phyloP scores from a whole-genome alignment of 2,888 invertebrate species.

The Drosophila birchii region DNA sequence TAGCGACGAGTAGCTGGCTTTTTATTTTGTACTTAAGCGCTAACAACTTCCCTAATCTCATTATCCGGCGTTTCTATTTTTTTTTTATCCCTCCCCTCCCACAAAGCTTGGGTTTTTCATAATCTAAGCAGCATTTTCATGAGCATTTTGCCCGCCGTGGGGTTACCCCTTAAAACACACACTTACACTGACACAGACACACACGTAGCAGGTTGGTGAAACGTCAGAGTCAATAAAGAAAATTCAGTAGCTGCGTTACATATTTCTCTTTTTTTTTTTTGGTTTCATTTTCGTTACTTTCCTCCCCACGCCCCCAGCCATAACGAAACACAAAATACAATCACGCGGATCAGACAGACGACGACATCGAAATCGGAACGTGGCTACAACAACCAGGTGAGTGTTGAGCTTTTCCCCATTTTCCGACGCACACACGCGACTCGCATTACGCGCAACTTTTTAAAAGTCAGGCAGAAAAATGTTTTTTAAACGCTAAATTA shows the following conservation, averaged over 20 bases:
- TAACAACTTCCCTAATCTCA: conserved; percentile 44
- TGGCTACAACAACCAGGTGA: conserved; percentile 69
- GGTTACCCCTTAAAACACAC: conserved; percentile 10
- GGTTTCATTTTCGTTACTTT: background rate
- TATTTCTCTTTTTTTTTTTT: conserved; percentile 6
- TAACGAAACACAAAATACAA: conserved; percentile 60
- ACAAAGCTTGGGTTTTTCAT: conserved; percentile 19
- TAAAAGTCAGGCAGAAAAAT: conserved; percentile 79
- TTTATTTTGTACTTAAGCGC: conserved; percentile 27
- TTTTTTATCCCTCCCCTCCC: background rate
- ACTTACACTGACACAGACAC: conserved; percentile 6
- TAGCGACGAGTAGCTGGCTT: background rate
- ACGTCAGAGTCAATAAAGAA: conserved; percentile 72
- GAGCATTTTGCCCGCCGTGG: background rate
- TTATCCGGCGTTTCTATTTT: conserved; percentile 16
- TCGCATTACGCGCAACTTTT: conserved; percentile 71
- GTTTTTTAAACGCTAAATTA: conserved; percentile 80
- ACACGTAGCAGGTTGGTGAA: conserved; percentile 39
- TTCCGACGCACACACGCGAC: conserved; percentile 33
- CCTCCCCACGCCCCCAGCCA: conserved; percentile 30
- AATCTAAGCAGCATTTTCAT: conserved; percentile 31
- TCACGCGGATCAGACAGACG: conserved; percentile 73
- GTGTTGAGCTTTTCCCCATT: conserved; percentile 55
- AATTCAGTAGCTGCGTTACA: conserved; percentile 24
- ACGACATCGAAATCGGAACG: conserved; percentile 45